A percentile compares a stretch with the other conserved stretches of the same genome.
Conservation (phyloP, 2,797 vertebrate species). For the Argyrosomus regius region DNA sequence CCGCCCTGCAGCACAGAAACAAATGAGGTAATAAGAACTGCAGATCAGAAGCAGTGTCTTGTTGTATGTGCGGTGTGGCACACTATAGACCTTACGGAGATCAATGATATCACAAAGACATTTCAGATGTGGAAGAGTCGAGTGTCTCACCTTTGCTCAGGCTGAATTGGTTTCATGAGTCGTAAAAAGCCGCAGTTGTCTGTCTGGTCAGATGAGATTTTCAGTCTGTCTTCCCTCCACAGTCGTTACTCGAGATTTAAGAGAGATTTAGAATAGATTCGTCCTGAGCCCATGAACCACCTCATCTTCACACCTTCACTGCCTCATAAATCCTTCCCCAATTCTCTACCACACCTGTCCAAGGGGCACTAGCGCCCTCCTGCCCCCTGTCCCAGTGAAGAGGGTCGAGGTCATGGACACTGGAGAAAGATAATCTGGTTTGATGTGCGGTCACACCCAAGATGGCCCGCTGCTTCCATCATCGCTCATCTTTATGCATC, state of each 20-base stretch:
- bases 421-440: constrained; percentile 63
- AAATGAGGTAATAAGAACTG: constrained; percentile 68
- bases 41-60: not conserved
- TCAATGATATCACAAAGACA: not conserved
- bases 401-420: constrained; percentile 68
- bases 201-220: constrained; percentile 37
- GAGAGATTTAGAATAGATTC: constrained; percentile 49
- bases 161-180: constrained; percentile 32
- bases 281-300: constrained; percentile 48
- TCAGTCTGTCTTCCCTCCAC: constrained; percentile 36
- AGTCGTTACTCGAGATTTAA: constrained; percentile 52
- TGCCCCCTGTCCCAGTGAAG: constrained; percentile 33
- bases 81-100: constrained; percentile 16
- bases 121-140: not conserved
- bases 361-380: constrained; percentile 15
- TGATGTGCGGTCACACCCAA: constrained; percentile 67
- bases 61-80: too few relatives aligned
- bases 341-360: constrained; percentile 31
- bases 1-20: constrained; percentile 69
- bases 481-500: constrained; percentile 79
- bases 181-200: constrained; percentile 30
- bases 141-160: constrained; percentile 19
- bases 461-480: constrained; percentile 58
- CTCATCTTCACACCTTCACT: constrained; percentile 15
- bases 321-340: constrained; percentile 65